A percentile compares a stretch with the other conserved stretches of the same genome.
Conservation (phyloP, 2,888 invertebrate genomes). For the Alloscopus bannaensis region DNA sequence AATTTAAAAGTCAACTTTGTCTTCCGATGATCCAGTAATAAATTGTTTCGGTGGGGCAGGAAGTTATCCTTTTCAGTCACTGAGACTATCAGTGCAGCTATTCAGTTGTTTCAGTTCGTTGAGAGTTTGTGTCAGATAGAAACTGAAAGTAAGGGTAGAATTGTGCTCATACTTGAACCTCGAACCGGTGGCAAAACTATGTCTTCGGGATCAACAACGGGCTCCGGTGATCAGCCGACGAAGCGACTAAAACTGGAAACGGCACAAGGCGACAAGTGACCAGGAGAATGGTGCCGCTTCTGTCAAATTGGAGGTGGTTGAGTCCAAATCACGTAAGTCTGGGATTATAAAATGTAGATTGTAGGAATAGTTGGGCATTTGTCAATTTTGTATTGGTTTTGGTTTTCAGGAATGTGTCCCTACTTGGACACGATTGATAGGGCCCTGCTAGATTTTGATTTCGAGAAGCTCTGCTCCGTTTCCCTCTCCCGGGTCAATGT, state of each 20-base stretch:
- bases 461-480: slow-evolving; percentile 98
- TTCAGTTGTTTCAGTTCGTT: too few relatives aligned
- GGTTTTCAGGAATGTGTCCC: slow-evolving; percentile 84
- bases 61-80: too few relatives aligned
- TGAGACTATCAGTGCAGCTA: too few relatives aligned
- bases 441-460: slow-evolving; percentile 98
- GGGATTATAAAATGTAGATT: background rate
- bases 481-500: slow-evolving; percentile 99
- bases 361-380: background rate
- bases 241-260: slow-evolving; percentile 42
- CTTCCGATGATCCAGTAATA: too few relatives aligned
- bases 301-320: background rate
- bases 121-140: too few relatives aligned
- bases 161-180: too few relatives aligned
- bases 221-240: slow-evolving; percentile 26
- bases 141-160: too few relatives aligned
- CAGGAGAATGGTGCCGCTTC: background rate
- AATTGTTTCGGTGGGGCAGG: too few relatives aligned
- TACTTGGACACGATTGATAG: slow-evolving; percentile 99
- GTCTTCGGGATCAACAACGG: background rate
- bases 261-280: background rate
- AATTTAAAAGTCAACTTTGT: too few relatives aligned
- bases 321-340: slow-evolving; percentile 47
- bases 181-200: too few relatives aligned
- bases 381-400: background rate